Evolutionary conservation across 2,888 invertebrate species (phyloP), one percentile per base, ranked within the genome.

Genomic region (Orthosia cruda): DNA sequence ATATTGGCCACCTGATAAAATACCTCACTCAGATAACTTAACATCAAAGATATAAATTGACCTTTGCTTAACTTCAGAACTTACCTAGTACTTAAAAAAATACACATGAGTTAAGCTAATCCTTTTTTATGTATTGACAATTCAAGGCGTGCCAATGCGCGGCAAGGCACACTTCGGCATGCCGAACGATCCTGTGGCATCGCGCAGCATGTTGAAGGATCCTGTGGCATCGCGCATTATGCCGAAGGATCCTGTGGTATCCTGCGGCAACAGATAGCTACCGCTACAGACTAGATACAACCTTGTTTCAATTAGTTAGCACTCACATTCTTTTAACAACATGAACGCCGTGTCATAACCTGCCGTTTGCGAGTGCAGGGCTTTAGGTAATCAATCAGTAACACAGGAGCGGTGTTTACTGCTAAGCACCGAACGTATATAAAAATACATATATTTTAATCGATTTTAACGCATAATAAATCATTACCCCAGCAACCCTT

Each of bases 1-100:
- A 73, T 54, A 13, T 54, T 49, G 7, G 54, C 55, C 69, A 26
- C 13, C 52, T 23, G 75, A 80, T 61, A 80, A 73, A 40, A 59
- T 59, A 40, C 40, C 23, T 26, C n/a, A 20, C 12, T 20, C 20
- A 52, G 79, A 72, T 72, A 70, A 54, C 15, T 26, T n/a, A 18
- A n/a, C 5, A 55, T 54, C 40, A 5, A 23, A 54, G 40, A 61
- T 71, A 50, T 62, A 40, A 58, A 13, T 26, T 45, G 26, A 72
- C 20, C 47, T 72, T 20, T 20, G 45, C n/a, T 32, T 40, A 9
- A 65, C 32, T 32, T 50, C 16, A 26, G n/a, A 45, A 40, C 23
- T 20, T 59, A n/a, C 11, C 7, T 40, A 40, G 40, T 20, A 26
- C 18, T 32, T 11, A 47, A 64, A 47, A 18, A 23, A n/a, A 26